phyloP scores from a whole-genome alignment of 2,888 invertebrate genomes.

The Lobophora halterata region DNA sequence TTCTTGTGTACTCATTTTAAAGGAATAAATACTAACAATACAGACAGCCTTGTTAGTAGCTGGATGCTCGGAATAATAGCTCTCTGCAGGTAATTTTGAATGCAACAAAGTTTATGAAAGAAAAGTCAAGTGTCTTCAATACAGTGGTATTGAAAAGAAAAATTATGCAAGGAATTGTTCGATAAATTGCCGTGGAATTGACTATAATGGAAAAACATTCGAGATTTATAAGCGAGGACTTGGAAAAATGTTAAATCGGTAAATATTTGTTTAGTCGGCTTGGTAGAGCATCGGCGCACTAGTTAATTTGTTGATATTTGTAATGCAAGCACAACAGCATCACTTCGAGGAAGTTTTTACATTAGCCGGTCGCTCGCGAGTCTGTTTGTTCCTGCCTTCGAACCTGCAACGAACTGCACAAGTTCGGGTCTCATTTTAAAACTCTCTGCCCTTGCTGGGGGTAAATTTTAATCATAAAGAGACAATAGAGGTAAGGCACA shows the following conservation, averaged over 20 bases:
- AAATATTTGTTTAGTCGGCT: neutral
- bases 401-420: conserved; percentile 59
- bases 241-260: conserved; percentile 7
- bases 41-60: conserved; percentile 51
- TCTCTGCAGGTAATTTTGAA: conserved; percentile 23
- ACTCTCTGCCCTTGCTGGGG: conserved; percentile 52
- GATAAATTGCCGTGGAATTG: neutral
- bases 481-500: conserved; percentile 65
- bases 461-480: conserved; percentile 72
- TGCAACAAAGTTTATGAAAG: conserved; percentile 12
- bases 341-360: conserved; percentile 67
- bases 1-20: conserved; percentile 73
- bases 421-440: conserved; percentile 71
- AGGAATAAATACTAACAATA: conserved; percentile 63
- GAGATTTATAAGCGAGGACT: neutral
- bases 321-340: conserved; percentile 60
- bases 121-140: conserved; percentile 1
- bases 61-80: conserved; percentile 39
- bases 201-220: conserved; percentile 1
- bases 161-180: conserved; percentile 5
- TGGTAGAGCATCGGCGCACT: conserved; percentile 30
- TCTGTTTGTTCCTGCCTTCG: conserved; percentile 69
- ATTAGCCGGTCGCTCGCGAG: conserved; percentile 56
- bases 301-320: conserved; percentile 55
- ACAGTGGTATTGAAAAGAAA: conserved; percentile 3